Percentiles rank a stretch among this genome's conserved stretches.
Conservation (phyloP, 92 coral and sea anemone species). For the Epizoanthus stellaris region DNA sequence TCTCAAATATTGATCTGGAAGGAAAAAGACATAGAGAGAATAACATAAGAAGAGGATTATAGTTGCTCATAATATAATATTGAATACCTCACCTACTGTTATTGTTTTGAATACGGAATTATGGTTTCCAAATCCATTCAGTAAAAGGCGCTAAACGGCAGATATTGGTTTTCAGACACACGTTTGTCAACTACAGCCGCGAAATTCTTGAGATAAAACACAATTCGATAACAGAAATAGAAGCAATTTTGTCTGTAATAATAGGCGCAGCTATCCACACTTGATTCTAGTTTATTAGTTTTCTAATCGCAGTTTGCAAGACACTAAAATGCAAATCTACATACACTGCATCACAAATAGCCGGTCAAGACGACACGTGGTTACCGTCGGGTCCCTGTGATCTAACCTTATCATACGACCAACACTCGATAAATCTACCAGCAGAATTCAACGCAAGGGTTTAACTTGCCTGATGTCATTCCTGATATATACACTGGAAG, state of each 20-base stretch:
- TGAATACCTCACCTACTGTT: slow-evolving; percentile 16
- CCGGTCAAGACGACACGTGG: slow-evolving; percentile 27
- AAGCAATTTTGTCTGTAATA: not conserved
- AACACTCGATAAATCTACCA: not conserved
- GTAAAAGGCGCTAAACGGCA: not conserved
- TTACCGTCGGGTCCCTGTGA: not conserved
- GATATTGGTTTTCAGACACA: not conserved
- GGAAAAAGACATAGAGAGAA: slow-evolving; percentile 1
- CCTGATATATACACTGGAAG: not conserved
- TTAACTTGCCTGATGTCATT: not conserved
- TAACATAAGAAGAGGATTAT: not conserved
- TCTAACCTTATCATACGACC: slow-evolving; percentile 15
- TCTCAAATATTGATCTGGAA: slow-evolving; percentile 30
- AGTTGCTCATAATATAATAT: slow-evolving; percentile 22
- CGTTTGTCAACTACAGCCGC: not conserved
- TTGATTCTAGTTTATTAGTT: slow-evolving; percentile 24
- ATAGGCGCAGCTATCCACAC: not conserved
- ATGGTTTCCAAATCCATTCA: not conserved
- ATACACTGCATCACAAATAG: not conserved
- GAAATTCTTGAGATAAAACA: not conserved
- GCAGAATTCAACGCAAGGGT: not conserved
- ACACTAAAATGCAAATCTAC: slow-evolving; percentile 39
- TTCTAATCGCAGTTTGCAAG: slow-evolving; percentile 35
- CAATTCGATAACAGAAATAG: not conserved
- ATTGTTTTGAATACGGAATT: slow-evolving; percentile 4